Conservation (phyloP, 2,797 vertebrate genomes). For the Thripadectes ignobilis region DNA sequence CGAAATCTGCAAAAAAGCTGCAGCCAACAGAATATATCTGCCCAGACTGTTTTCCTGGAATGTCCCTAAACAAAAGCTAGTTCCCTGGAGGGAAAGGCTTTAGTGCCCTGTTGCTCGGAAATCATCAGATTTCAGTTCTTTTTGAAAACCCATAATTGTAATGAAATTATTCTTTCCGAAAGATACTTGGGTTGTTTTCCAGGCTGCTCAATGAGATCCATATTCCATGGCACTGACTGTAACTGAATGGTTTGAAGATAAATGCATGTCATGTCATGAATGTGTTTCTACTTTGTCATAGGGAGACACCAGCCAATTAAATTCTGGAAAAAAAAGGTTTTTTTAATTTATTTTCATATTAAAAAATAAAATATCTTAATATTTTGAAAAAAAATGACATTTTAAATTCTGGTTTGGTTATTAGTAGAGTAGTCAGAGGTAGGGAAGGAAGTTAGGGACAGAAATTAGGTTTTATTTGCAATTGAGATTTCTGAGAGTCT, state of each 20-base stretch:
- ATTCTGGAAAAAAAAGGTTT: background rate
- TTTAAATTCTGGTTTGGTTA: background rate
- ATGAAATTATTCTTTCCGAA: constrained; percentile 35
- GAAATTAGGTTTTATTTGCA: background rate
- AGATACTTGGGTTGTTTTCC: constrained; percentile 51
- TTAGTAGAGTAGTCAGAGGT: background rate
- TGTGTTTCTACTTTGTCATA: constrained; percentile 54
- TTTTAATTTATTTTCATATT: background rate
- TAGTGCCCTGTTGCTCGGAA: constrained; percentile 48
- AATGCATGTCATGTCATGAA: constrained; percentile 31
- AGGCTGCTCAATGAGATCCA: constrained; percentile 61
- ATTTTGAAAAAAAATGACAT: background rate
- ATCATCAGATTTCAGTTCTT: constrained; percentile 46
- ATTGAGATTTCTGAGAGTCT: background rate
- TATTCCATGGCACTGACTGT: constrained; percentile 47
- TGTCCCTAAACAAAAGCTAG: constrained; percentile 44
- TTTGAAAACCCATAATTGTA: constrained; percentile 19
- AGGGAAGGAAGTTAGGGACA: background rate
- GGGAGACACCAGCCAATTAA: constrained; percentile 25
- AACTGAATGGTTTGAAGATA: constrained; percentile 40
- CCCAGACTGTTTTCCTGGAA: constrained; percentile 54
- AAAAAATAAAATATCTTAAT: background rate
- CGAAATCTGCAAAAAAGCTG: background rate
- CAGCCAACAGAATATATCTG: constrained; percentile 9
- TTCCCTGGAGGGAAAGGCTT: constrained; percentile 35